phyloP scores from a whole-genome alignment of 2,797 vertebrate genomes.

The Crax fasciolata region DNA sequence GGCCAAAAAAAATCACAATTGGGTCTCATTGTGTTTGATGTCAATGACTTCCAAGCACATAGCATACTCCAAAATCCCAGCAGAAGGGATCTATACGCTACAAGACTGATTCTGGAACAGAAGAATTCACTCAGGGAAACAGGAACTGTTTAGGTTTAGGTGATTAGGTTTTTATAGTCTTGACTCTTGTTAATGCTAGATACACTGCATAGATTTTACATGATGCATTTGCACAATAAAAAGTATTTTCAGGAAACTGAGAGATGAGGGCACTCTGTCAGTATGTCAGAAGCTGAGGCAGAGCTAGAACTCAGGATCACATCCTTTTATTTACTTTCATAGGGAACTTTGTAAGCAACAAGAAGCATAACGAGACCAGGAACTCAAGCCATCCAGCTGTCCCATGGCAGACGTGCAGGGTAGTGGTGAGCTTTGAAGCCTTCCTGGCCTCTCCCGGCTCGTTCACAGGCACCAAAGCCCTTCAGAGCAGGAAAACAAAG shows the following conservation, averaged over 20 bases:
- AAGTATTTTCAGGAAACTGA: neutral
- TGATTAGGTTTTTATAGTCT: neutral
- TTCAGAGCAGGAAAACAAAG: conserved; percentile 62
- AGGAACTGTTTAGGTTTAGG: neutral
- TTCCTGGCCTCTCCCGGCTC: neutral
- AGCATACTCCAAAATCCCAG: neutral
- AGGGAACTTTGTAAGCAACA: neutral
- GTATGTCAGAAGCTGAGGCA: neutral
- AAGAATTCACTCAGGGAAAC: neutral
- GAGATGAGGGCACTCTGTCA: neutral
- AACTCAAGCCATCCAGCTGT: neutral
- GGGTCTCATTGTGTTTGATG: neutral
- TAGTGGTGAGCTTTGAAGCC: conserved; percentile 28
- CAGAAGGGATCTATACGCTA: neutral
- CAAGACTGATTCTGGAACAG: neutral
- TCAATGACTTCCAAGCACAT: neutral
- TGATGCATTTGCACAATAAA: conserved; percentile 8
- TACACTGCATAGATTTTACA: neutral
- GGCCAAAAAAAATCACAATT: neutral
- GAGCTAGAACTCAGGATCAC: neutral
- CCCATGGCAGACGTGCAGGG: neutral
- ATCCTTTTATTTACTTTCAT: neutral
- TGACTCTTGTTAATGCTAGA: neutral
- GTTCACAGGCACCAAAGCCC: conserved; percentile 38
- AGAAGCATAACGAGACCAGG: neutral